Evolutionary conservation across 1,140 invertebrate species (phyloP), one percentile per base, ranked within the genome.

Genomic region (Rhyzopertha dominica): DNA sequence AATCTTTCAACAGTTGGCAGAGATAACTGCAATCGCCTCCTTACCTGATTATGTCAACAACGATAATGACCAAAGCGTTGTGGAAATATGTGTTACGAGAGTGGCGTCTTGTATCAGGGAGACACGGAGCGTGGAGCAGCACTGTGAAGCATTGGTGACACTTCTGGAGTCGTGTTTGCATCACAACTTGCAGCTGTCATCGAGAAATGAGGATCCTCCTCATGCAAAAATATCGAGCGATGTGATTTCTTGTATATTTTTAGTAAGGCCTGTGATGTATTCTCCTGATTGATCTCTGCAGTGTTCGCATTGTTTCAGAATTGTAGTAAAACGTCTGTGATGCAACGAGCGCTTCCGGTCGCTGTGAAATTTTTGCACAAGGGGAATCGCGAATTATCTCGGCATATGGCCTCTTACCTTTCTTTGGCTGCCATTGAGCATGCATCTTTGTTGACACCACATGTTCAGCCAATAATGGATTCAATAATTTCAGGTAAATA

Each of bases 211-310:
- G 61, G 90, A 95, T 71, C 89, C 91, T 8, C 90, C 92, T 4
- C 91, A 95, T 78, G 90, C 90, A 13, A 95, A 95, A 74, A 95
- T 96, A 59, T 90, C 90, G 5, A 88, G 87, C 31, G 93, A 95
- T 74, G 80, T 95, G 35, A 85, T 95, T 56, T 91, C 90, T 36
- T 93, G 90, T 71, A 84, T 96, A 65, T 95, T 96, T 71, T 72
- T 93, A 73, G 90, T 95, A 72, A 76, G 72, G 69, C 39, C 37
- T 43, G 23, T 10, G 28, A 12, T 43, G 3, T 22, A 30, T 17
- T n/a, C 23, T 43, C 9, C 35, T 13, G 12, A 32, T 34, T 34
- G 19, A 41, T 14, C 10, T 35, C 22, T 14, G 17, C 12, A 18
- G 7, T 35, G 16, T 7, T 5, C 17, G 17, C 8, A 12, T 29